Percentiles rank a stretch among this genome's conserved stretches.
phyloP scores from a whole-genome alignment of 2,113 vertebrate genomes.

The Oreocharis arfaki region DNA sequence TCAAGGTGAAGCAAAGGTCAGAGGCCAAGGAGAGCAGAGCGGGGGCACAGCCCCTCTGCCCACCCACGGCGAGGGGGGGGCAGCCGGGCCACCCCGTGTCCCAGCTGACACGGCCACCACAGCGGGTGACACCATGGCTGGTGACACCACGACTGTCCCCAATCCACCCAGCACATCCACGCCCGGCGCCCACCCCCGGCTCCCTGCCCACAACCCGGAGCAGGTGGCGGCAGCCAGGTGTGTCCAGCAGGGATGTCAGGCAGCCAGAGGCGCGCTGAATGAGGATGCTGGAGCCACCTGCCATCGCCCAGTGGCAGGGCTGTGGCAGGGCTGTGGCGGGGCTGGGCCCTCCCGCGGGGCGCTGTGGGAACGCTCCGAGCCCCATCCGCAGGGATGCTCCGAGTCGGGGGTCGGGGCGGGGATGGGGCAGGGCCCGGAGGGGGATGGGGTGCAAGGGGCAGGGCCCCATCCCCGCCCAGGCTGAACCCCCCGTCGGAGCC shows the following conservation, averaged over 20 bases:
- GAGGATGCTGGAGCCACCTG: neutral
- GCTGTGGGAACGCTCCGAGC: neutral
- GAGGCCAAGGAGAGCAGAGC: conserved; percentile 2
- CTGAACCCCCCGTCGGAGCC: neutral
- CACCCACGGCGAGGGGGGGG: neutral
- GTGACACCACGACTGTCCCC: neutral
- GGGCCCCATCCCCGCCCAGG: neutral
- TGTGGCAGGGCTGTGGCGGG: neutral
- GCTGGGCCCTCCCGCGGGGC: neutral
- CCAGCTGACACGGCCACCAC: neutral
- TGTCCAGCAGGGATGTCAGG: neutral
- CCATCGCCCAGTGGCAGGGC: neutral
- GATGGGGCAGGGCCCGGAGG: neutral
- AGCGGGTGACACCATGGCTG: fast-evolving
- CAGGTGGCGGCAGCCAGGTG: neutral
- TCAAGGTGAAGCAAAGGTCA: conserved; percentile 67
- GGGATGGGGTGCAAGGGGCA: neutral
- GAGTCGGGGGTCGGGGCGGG: neutral
- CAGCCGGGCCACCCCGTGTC: neutral
- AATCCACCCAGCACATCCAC: neutral
- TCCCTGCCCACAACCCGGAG: neutral
- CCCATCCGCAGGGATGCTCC: neutral
- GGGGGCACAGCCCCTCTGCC: neutral
- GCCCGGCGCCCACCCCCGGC: neutral
- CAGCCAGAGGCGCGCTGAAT: neutral